phyloP scores from a whole-genome alignment of 1,140 invertebrate species.

The Drosophila willistoni region DNA sequence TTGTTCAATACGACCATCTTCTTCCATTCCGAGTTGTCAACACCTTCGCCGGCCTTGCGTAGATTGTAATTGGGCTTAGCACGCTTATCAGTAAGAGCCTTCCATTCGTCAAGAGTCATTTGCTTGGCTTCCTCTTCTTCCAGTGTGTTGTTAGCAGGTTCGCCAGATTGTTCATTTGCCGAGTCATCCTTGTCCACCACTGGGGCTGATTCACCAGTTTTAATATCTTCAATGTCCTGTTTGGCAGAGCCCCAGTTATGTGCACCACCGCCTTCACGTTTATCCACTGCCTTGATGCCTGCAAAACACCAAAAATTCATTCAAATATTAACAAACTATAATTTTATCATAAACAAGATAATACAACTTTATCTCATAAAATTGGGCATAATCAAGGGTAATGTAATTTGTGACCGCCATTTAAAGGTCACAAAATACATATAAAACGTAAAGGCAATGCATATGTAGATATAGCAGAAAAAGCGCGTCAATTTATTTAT shows the following conservation, averaged over 20 bases:
- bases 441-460: not conserved
- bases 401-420: not conserved
- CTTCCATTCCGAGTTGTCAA: slow-evolving; percentile 95
- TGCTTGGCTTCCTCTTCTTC: slow-evolving; percentile 90
- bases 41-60: slow-evolving; percentile 95
- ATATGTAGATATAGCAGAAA: not conserved
- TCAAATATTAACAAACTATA: not conserved
- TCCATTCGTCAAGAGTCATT: slow-evolving; percentile 95
- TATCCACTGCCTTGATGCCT: slow-evolving; percentile 96
- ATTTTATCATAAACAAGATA: not conserved
- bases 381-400: not conserved
- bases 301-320: not conserved
- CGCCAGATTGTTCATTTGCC: slow-evolving; percentile 83
- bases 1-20: slow-evolving; percentile 88
- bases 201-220: slow-evolving; percentile 83
- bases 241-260: slow-evolving; percentile 98
- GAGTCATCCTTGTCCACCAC: slow-evolving; percentile 82
- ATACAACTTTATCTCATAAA: not conserved
- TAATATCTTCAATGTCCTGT: slow-evolving; percentile 92
- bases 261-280: slow-evolving; percentile 95
- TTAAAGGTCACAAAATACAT: slow-evolving; percentile 1
- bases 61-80: slow-evolving; percentile 93
- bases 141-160: slow-evolving; percentile 83
- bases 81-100: slow-evolving; percentile 89
- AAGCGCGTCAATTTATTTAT: slow-evolving; percentile 70